Percentiles rank a stretch among this genome's conserved stretches.
Evolutionary conservation across 1,140 invertebrate species (phyloP).

Genomic region (Dermatophagoides farinae): DNA sequence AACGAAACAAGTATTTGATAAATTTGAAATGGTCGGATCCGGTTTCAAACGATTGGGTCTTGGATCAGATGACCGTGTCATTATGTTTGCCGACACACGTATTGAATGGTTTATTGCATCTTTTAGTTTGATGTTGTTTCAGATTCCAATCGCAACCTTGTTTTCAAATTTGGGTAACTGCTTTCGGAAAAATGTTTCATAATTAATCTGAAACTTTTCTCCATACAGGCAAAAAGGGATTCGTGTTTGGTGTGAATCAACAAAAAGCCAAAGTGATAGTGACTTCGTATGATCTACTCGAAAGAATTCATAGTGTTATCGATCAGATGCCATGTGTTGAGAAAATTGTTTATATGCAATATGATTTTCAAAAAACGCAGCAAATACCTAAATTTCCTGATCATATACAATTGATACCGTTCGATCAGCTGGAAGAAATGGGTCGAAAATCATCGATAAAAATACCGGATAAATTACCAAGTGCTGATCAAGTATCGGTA

Average conservation of each 20-base stretch:
- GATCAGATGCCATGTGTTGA: slow-evolving; percentile 5
- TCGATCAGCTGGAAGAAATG: not conserved
- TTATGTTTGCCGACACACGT: slow-evolving; percentile 30
- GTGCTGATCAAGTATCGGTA: slow-evolving; percentile 24
- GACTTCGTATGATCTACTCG: slow-evolving; percentile 22
- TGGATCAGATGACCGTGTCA: slow-evolving; percentile 23
- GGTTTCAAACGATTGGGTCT: slow-evolving; percentile 22
- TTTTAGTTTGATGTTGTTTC: slow-evolving; percentile 26
- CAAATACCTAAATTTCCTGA: slow-evolving; percentile 39
- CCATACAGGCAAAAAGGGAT: slow-evolving; percentile 61
- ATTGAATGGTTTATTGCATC: slow-evolving; percentile 32
- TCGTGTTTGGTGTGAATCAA: slow-evolving; percentile 85
- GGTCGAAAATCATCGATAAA: not conserved
- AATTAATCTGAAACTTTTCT: too few relatives aligned
- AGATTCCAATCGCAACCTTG: slow-evolving; percentile 23
- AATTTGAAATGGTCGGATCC: slow-evolving; percentile 45
- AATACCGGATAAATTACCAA: not conserved
- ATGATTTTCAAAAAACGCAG: not conserved
- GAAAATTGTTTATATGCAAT: slow-evolving; percentile 14
- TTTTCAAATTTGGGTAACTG: slow-evolving; percentile 30
- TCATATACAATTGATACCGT: slow-evolving; percentile 31
- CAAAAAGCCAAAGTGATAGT: slow-evolving; percentile 52
- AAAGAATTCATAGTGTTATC: slow-evolving; percentile 10
- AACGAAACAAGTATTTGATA: slow-evolving; percentile 51
- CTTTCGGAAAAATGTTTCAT: too few relatives aligned